These are phyloP conservation scores for Boulengeromyrus knoepffleri DNA, from an alignment of 2,113 vertebrate species.

Conservation along the genomic window DNA sequence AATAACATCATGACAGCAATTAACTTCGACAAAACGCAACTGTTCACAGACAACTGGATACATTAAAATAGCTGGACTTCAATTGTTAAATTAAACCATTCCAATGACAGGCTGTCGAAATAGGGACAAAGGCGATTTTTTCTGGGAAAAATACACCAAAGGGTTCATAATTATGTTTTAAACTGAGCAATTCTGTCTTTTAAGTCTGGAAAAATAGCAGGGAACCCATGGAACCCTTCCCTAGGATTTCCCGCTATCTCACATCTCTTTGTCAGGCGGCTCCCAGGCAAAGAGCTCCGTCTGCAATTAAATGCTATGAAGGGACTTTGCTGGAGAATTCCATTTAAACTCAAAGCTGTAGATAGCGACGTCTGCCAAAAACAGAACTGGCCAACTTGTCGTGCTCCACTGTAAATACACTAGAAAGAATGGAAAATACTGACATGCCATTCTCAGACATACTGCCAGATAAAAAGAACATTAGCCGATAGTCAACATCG, in stretches of 20 bases:
- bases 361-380: not conserved
- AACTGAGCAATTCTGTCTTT: slow-evolving; percentile 18
- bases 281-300: not conserved
- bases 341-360: not conserved
- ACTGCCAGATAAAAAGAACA: not conserved
- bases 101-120: not conserved
- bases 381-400: not conserved
- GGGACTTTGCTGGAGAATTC: not conserved
- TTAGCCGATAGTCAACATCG: not conserved
- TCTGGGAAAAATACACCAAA: slow-evolving; percentile 20
- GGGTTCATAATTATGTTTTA: slow-evolving; percentile 25
- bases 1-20: not conserved
- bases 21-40: not conserved
- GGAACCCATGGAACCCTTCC: not conserved
- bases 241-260: slow-evolving; percentile 26
- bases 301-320: not conserved
- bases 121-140: not conserved
- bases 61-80: slow-evolving; percentile 9
- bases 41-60: slow-evolving; percentile 22
- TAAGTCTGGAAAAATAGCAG: slow-evolving; percentile 9
- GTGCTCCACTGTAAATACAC: not conserved
- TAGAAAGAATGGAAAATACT: not conserved
- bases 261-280: slow-evolving; percentile 5
- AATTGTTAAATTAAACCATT: slow-evolving; percentile 27
- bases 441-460: not conserved